Base-by-base conservation (phyloP, 2,888 invertebrate species). In the Agrenia bidenticulata region DNA sequence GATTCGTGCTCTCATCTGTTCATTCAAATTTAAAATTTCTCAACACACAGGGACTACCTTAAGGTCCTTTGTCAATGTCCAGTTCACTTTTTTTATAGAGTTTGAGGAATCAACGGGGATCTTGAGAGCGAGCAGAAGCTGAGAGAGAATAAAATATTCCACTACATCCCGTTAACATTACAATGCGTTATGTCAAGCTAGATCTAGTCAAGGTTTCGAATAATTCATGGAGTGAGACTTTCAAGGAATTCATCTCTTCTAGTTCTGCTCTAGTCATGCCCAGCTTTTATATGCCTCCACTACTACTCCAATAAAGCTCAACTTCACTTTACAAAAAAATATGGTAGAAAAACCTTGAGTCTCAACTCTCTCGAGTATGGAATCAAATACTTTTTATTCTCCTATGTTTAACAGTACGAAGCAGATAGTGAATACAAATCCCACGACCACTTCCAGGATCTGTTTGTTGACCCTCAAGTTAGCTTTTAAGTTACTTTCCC, bases 61-160 rank as follows among this genome's bases (percentile, higher is more conserved):
- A 57, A 57, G 39, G 56, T 41, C 41, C 56, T 57, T 57, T 57
- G 41, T 57, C 56, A 57, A 37, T 57, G 56, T 57, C 56, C 56
- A 57, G 27, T 57, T 57, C 17, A 45, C 15, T 19, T 15, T 5
- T n/a, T n/a, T n/a, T n/a, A n/a, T n/a, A n/a, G n/a, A 19, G 45
- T 32, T 32, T 55, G 27, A 55, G 32, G 55, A 24, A 55, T 32
- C 32, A 17, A 55, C 11, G 27, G 55, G 55, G n/a, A 2, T 39
- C 56, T 13, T 17, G 45, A 5, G 45, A 39, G 7, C 39, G n/a
- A 17, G 45, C 45, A 9, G 45, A 5, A 45, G 45, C 45, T 45
- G 45, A 45, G 45, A 45, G 45, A 45, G 19, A 45, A 45, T 45
- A 45, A 45, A 45, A 45, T 45, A 45, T 45, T 45, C 45, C 19